Base-by-base conservation (phyloP, 2,797 vertebrate genomes). In the Rhynchonycteris naso region DNA sequence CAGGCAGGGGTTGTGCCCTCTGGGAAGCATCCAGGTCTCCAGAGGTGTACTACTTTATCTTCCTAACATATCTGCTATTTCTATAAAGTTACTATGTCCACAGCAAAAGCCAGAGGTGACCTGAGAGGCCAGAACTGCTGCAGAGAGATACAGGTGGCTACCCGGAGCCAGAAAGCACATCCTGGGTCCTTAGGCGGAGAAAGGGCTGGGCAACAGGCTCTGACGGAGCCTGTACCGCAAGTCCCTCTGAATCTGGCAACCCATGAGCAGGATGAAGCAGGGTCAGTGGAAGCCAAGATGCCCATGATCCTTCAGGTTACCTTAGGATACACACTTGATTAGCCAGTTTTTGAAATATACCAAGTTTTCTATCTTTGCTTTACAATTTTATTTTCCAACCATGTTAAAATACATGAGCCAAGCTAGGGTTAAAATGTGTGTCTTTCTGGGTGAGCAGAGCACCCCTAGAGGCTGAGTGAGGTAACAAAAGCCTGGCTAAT, bases 381-480 rank as follows among this genome's bases (percentile, higher is more conserved):
- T 18, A 3, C 24, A 66, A 33, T 71, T 69, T 92, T 81, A 78
- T 59, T 75, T 89, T 90, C 52, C 56, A 84, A 71, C 75, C 22
- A 5, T 1, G 1, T 50, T 35, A 35, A 22, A 16, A 7, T 13
- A 0, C 24, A 43, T 12, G 38, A 35, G n/a, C 35, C 22, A 91
- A 22, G 3, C 15, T 58, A 35, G 59, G 18, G 2, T 69, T 69
- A 50, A 83, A 88, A 61, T 5, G 3, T 65, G 30, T 68, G 10
- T 47, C 15, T 21, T 28, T 71, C 30, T n/a, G 33, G 2, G 35
- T 74, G 28, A 88, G 22, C 43, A 91, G 69, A 72, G 47, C 24
- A 5, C 80, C 58, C 28, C 26, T 50, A 65, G 52, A n/a, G 16
- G 38, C 43, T 52, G 47, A 69, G 21, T 9, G 33, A 79, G 21